Base-by-base conservation (phyloP, 2,113 vertebrate species). In the Colius striatus region DNA sequence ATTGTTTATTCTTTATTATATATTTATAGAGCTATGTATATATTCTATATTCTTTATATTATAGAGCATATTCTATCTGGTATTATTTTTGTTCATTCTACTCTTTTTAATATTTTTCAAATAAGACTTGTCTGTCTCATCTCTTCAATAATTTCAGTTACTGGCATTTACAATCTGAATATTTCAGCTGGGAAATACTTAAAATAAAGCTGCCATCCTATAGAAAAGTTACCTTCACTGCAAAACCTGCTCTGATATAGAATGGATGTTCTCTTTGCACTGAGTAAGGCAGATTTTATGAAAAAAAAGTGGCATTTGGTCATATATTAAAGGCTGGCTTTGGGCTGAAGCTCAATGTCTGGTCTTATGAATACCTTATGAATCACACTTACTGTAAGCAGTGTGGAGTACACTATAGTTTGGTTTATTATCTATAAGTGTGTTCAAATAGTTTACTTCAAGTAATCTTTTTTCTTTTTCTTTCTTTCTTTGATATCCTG, bases 91-190 rank as follows among this genome's bases (percentile, higher is more conserved):
- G 29, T 89, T 94, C 78, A 71, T 91, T 87, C 45, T 92, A 26
- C 48, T 86, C 68, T 83, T 95, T 62, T 51, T 47, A 88, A 84
- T 89, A 67, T 93, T 91, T 97, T 96, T 89, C 70, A 75, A 92
- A 80, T 96, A 94, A 95, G 51, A 25, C 70, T 88, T 83, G 43
- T 51, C 51, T 92, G 29, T 57, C 53, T 92, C 87, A 54, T 93
- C 41, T 41, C 54, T 90, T 90, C 1, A 65, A 82, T 67, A 68
- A 76, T 86, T 80, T 77, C 43, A 77, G 60, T 95, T 73, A 86
- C 50, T 71, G 51, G 63, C 63, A 66, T 86, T 90, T 92, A 45
- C 34, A 57, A 1, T 90, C 54, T 65, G 76, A 79, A n/a, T 80
- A 73, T 94, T 88, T 94, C 63, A 89, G 32, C 80, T 77, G 48